Evolutionary conservation across 2,113 vertebrate species (phyloP).

Genomic region (Chrysemys picta): DNA sequence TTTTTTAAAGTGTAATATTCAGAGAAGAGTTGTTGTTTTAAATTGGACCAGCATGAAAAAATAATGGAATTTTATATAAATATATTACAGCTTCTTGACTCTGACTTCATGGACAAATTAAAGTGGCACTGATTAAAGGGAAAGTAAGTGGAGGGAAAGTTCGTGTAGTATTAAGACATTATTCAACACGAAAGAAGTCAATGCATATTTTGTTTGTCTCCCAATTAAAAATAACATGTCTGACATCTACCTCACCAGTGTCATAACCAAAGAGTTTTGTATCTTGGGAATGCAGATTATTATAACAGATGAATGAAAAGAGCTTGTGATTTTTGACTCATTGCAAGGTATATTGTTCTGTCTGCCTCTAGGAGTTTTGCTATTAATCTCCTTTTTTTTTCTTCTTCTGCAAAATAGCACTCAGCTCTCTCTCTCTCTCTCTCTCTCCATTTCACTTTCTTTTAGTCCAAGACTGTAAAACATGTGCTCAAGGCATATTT

Average conservation of each 20-base stretch:
- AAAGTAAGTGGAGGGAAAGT: neutral
- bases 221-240: neutral
- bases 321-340: neutral
- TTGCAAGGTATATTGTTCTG: neutral
- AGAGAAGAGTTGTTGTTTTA: neutral
- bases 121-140: neutral
- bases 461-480: constrained; percentile 26
- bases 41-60: neutral
- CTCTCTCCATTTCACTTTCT: constrained; percentile 7
- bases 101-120: neutral
- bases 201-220: neutral
- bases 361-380: neutral
- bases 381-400: neutral
- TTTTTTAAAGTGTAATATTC: neutral
- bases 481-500: neutral
- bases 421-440: neutral
- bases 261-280: neutral
- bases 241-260: neutral
- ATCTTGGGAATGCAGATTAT: neutral
- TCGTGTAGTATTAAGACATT: neutral
- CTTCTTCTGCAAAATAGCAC: neutral
- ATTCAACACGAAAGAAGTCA: neutral
- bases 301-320: neutral
- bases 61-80: neutral
- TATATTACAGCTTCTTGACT: neutral